These are phyloP conservation scores for Pterois miles DNA, from an alignment of 2,797 vertebrate genomes.

Conservation along the genomic window DNA sequence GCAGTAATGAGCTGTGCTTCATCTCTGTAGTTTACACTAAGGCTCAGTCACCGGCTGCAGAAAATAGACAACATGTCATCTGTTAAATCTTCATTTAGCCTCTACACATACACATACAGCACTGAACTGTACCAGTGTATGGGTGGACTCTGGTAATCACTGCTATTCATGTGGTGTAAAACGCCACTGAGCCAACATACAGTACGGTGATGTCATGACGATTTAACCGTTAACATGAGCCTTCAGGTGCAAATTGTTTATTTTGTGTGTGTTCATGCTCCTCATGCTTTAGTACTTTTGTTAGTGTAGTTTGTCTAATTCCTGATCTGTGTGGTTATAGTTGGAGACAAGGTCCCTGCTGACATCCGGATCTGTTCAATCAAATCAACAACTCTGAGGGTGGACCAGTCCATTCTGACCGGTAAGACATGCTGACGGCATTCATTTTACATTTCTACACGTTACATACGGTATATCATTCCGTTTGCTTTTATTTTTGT, in stretches of 20 bases:
- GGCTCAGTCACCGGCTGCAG: conserved; percentile 27
- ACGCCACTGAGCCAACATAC: neutral
- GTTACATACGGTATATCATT: neutral
- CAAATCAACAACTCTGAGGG: conserved; percentile 96
- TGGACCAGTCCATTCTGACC: conserved; percentile 98
- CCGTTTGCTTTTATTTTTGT: neutral
- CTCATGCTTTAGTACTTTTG: neutral
- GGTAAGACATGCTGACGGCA: no score
- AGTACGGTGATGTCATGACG: neutral
- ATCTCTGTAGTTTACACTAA: conserved; percentile 51
- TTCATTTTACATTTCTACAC: neutral
- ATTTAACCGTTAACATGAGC: neutral
- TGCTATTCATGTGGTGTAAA: neutral
- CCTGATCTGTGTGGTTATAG: conserved; percentile 76
- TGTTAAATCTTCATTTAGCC: conserved; percentile 36
- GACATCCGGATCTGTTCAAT: conserved; percentile 97
- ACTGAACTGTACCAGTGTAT: neutral
- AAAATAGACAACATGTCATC: conserved; percentile 33
- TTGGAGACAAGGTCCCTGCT: conserved; percentile 99
- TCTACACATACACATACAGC: neutral
- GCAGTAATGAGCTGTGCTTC: conserved; percentile 44
- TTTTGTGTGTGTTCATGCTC: no score
- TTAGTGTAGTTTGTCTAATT: conserved; percentile 25
- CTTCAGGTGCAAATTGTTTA: neutral
- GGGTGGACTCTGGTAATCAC: neutral